phyloP scores from a whole-genome alignment of 1,140 invertebrate genomes.

The Pachyrhynchus sulphureomaculatus region DNA sequence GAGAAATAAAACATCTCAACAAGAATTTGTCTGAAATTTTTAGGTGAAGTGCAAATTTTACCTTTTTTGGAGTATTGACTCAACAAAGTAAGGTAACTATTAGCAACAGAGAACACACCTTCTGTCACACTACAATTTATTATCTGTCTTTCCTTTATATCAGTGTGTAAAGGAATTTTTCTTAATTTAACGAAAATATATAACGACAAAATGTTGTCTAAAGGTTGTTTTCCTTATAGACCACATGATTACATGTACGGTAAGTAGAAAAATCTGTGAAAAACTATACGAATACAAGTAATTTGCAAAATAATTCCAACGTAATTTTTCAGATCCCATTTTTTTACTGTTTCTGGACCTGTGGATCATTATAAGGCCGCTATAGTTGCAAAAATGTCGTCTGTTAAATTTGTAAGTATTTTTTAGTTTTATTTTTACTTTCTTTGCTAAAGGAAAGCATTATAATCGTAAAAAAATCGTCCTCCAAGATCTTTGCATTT shows the following conservation, averaged over 20 bases:
- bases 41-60: too few relatives aligned
- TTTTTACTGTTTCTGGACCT: conserved; percentile 56
- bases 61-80: background rate
- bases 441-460: too few relatives aligned
- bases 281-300: too few relatives aligned
- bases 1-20: too few relatives aligned
- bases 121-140: too few relatives aligned
- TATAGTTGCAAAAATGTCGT: conserved; percentile 54
- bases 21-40: too few relatives aligned
- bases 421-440: too few relatives aligned
- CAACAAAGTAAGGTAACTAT: background rate
- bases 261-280: conserved; percentile 15
- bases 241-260: conserved; percentile 42
- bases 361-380: conserved; percentile 56
- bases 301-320: too few relatives aligned
- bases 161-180: too few relatives aligned
- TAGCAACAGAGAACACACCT: background rate
- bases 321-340: conserved; percentile 53
- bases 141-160: too few relatives aligned
- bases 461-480: too few relatives aligned
- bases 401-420: conserved; percentile 55
- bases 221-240: conserved; percentile 34
- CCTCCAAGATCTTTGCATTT: too few relatives aligned
- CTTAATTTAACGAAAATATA: background rate
- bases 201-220: conserved; percentile 8